These are phyloP conservation scores for Galemys pyrenaicus DNA, from an alignment of 2,113 vertebrate species.

Conservation along the genomic window DNA sequence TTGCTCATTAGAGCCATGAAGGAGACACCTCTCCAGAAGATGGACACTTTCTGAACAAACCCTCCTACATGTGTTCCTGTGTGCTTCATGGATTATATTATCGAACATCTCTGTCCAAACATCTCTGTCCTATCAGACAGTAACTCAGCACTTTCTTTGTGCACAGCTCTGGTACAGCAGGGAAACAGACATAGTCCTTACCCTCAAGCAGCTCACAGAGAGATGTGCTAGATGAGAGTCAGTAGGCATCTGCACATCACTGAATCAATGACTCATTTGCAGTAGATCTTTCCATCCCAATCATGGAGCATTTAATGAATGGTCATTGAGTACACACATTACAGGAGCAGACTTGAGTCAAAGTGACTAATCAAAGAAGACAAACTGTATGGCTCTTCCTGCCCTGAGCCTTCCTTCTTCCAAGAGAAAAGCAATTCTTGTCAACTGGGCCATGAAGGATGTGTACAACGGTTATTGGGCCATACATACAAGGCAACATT, in stretches of 20 bases:
- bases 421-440: background rate
- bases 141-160: background rate
- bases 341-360: slow-evolving; percentile 47
- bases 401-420: background rate
- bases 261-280: slow-evolving; percentile 23
- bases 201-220: background rate
- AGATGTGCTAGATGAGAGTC: background rate
- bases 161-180: background rate
- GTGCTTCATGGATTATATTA: background rate
- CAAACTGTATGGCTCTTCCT: background rate
- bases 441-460: background rate
- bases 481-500: background rate
- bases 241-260: background rate
- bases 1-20: background rate
- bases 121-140: background rate
- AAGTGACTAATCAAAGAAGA: slow-evolving; percentile 53
- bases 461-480: background rate
- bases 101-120: background rate
- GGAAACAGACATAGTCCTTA: background rate
- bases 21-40: background rate
- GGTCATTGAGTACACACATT: slow-evolving; percentile 43
- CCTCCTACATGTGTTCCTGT: background rate
- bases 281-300: background rate
- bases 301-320: slow-evolving; percentile 27
- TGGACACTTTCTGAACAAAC: background rate